phyloP scores from a whole-genome alignment of 1,140 invertebrate genomes.

The Bactericera cockerelli region DNA sequence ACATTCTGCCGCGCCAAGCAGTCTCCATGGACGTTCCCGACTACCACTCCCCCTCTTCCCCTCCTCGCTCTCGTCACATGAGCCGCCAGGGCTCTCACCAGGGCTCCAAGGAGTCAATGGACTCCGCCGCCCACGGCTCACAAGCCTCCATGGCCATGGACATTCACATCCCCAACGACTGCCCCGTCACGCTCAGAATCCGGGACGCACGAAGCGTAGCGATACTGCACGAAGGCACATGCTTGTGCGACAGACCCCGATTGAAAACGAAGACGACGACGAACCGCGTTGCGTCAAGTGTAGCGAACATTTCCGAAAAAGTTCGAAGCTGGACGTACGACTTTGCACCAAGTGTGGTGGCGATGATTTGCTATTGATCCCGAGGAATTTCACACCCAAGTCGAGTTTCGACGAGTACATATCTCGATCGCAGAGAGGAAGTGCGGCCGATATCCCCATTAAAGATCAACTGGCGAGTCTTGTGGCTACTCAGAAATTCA shows the following conservation, averaged over 20 bases:
- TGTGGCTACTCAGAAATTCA: not conserved
- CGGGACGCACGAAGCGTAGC: conserved; percentile 39
- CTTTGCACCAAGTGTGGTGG: not conserved
- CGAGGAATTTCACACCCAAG: not conserved
- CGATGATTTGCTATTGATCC: not conserved
- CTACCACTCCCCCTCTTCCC: conserved; percentile 23
- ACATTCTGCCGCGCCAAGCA: conserved; percentile 37
- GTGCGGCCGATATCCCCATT: not conserved
- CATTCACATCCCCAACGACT: conserved; percentile 44
- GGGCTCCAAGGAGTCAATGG: conserved; percentile 24
- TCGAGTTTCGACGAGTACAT: conserved; percentile 3
- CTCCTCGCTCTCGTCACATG: conserved; percentile 20
- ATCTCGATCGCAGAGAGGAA: not conserved
- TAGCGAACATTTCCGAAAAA: conserved; percentile 1
- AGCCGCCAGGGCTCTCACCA: not conserved
- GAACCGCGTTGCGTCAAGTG: conserved; percentile 11
- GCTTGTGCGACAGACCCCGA: conserved; percentile 51
- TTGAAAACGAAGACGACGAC: conserved; percentile 45
- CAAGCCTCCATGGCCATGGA: conserved; percentile 57
- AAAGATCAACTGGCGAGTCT: not conserved
- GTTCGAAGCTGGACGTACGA: not conserved
- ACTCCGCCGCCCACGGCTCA: conserved; percentile 38
- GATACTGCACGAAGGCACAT: conserved; percentile 55
- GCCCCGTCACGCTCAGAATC: conserved; percentile 47
- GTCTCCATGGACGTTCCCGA: conserved; percentile 43